Percentiles rank a stretch among this genome's conserved stretches.
Evolutionary conservation across 2,113 vertebrate species (phyloP).

Genomic region (Gobiocypris rarus): DNA sequence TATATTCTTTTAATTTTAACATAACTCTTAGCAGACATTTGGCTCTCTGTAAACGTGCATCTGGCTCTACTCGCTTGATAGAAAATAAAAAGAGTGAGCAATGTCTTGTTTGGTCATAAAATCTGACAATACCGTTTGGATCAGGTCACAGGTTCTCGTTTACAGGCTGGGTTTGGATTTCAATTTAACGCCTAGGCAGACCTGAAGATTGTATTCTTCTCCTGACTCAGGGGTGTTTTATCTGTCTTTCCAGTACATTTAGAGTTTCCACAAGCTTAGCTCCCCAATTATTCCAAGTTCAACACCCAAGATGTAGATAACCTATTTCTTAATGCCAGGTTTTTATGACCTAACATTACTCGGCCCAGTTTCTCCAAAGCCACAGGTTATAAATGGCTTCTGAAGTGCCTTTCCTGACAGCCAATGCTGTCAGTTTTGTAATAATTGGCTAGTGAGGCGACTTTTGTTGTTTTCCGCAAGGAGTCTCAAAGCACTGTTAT

Average conservation of each 20-base stretch:
- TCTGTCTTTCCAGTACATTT: conserved; percentile 27
- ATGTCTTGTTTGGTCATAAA: background rate
- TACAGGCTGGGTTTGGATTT: background rate
- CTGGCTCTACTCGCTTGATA: background rate
- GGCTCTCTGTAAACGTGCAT: background rate
- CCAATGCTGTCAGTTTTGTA: background rate
- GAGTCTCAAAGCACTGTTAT: background rate
- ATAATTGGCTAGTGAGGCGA: conserved; percentile 16
- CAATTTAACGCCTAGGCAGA: background rate
- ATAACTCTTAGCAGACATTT: background rate
- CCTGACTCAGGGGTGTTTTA: background rate
- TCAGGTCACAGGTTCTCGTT: background rate
- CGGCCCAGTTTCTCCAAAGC: background rate
- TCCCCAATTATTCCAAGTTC: conserved; percentile 30
- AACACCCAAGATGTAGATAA: conserved; percentile 25
- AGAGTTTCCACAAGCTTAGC: conserved; percentile 30
- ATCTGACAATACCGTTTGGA: background rate
- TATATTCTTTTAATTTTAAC: background rate
- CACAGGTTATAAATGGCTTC: conserved; percentile 4
- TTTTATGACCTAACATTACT: conserved; percentile 23
- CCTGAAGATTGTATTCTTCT: background rate
- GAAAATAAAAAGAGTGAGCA: background rate
- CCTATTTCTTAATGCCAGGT: background rate
- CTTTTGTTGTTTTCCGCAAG: background rate
- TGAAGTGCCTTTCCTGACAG: background rate